Base-by-base conservation (phyloP, 1,140 invertebrate genomes). In the Caligus rogercresseyi region DNA sequence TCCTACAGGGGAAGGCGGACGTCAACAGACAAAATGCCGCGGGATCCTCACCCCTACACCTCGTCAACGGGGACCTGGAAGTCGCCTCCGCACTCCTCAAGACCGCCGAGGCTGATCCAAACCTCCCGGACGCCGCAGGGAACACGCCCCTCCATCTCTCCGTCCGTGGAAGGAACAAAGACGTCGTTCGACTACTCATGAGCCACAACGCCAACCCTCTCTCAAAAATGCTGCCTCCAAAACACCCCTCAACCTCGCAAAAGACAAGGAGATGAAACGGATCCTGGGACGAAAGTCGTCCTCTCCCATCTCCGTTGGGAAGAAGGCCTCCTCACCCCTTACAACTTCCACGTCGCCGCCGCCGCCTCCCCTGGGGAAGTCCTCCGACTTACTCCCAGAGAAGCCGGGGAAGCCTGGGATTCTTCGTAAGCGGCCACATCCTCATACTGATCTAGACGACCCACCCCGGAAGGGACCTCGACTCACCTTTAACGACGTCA, bases 231-330 rank as follows among this genome's bases (percentile, higher is more conserved):
- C 26, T n/a, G 21, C 23, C 2, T 21, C 20, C 23, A 60, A 60
- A 25, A 26, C 57, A 1, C 57, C 57, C 15, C 16, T 60, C 2
- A 60, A 43, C 21, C 24, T 60, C 20, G 24, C 57, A 24, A 60
- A 60, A n/a, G 57, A 60, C 26, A 25, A 31, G 24, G 57, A 60
- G 3, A 60, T 60, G 57, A 60, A 60, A 60, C 21, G 26, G 16
- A 60, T 60, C 4, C 25, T 60, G 1, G 18, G 18, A n/a, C 16
- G 21, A 11, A 60, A 60, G 24, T 18, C 18, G 1, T 18, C 23
- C 24, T 25, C 23, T 13, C 23, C 23, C 15, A n/a, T 26, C 4
- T 13, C 16, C 7, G 15, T 15, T 18, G 3, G 24, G 7, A 56
- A 56, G 20, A 56, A 56, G 20, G 19, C 54, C 4, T n/a, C n/a